Percentiles rank a stretch among this genome's conserved stretches.
Conservation (phyloP, 2,888 invertebrate species). For the Rhagonycha lutea region DNA sequence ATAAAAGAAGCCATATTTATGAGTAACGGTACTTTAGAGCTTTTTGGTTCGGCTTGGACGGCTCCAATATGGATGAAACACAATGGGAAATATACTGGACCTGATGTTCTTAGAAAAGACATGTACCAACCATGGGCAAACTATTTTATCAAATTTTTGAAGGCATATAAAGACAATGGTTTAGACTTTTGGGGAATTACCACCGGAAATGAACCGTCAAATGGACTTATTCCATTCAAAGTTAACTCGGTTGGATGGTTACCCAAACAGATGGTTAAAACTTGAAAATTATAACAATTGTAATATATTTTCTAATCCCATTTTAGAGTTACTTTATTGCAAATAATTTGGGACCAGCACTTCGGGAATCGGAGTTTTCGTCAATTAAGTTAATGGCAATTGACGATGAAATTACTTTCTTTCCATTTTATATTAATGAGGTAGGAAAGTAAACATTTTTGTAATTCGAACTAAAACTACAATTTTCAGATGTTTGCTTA, state of each 20-base stretch:
- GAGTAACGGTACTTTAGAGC: conserved; percentile 37
- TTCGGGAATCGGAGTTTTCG: conserved; percentile 63
- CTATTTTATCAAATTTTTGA: conserved; percentile 80
- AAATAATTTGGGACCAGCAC: conserved; percentile 74
- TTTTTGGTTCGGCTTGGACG: conserved; percentile 66
- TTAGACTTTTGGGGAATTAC: conserved; percentile 81
- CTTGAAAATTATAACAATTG: neutral
- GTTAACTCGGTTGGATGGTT: conserved; percentile 83
- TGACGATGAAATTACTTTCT: conserved; percentile 73
- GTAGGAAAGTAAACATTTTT: conserved; percentile 53
- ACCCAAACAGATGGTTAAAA: conserved; percentile 53
- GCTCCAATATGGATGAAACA: conserved; percentile 62
- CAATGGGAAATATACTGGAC: conserved; percentile 47
- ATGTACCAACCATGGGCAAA: conserved; percentile 82
- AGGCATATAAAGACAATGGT: conserved; percentile 71
- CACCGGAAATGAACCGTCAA: conserved; percentile 87
- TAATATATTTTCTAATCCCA: neutral
- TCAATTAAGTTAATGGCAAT: conserved; percentile 70
- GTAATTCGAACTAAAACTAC: conserved; percentile 8
- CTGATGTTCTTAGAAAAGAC: conserved; percentile 39
- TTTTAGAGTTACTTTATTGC: conserved; percentile 69
- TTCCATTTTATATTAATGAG: conserved; percentile 67
- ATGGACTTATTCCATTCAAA: conserved; percentile 51
- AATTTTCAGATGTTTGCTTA: conserved; percentile 42
- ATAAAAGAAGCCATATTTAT: conserved; percentile 42